Evolutionary conservation across 2,888 invertebrate genomes (phyloP).

Genomic region (Caradrina kadenii): DNA sequence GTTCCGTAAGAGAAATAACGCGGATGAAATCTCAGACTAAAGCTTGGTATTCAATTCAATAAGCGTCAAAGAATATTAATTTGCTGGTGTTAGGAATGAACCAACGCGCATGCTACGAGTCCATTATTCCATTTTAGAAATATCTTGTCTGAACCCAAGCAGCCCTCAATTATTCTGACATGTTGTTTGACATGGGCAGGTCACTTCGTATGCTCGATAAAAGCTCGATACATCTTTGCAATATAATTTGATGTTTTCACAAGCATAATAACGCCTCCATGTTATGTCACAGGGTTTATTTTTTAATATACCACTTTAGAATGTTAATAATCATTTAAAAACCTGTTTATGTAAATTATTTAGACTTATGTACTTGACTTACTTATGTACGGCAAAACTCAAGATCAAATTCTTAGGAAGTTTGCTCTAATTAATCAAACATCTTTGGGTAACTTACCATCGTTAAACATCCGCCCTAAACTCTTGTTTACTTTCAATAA

Average conservation of each 20-base stretch:
- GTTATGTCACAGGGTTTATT: background rate
- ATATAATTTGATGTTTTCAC: background rate
- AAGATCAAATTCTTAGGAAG: slow-evolving; percentile 26
- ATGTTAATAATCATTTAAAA: background rate
- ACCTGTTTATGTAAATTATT: background rate
- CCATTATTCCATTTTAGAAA: slow-evolving; percentile 29
- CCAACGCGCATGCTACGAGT: background rate
- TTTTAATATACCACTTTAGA: background rate
- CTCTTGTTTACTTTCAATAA: slow-evolving; percentile 2
- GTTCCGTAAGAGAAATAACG: too few relatives aligned
- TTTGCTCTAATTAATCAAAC: slow-evolving; percentile 39
- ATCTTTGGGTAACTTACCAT: slow-evolving; percentile 28
- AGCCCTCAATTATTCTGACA: slow-evolving; percentile 23
- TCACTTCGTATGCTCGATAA: background rate
- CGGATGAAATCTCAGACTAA: too few relatives aligned
- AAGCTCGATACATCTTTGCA: background rate
- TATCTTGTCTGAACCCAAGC: background rate
- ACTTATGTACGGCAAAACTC: slow-evolving; percentile 10
- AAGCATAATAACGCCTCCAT: too few relatives aligned
- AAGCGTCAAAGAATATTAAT: too few relatives aligned
- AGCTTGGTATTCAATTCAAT: too few relatives aligned
- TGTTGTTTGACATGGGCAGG: slow-evolving; percentile 2
- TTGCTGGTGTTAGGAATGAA: background rate
- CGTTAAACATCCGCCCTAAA: slow-evolving; percentile 25
- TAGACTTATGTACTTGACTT: background rate